Evolutionary conservation across 2,113 vertebrate species (phyloP).

Genomic region (Empidonax alnorum): DNA sequence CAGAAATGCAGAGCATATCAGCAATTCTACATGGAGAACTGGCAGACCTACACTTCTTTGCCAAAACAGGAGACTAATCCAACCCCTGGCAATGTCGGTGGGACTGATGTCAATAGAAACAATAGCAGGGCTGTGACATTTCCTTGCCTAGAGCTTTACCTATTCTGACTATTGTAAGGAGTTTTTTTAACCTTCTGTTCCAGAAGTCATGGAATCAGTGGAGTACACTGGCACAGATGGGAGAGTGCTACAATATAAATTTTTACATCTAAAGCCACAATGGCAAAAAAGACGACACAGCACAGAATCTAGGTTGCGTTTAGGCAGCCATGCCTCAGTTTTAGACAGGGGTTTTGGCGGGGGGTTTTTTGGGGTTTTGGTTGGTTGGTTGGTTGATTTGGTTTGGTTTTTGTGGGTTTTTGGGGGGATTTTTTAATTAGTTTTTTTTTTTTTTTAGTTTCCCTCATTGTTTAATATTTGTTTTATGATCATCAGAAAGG

Average conservation of each 20-base stretch:
- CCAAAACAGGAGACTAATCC: neutral
- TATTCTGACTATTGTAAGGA: neutral
- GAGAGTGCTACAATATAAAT: neutral
- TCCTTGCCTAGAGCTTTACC: neutral
- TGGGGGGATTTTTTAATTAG: neutral
- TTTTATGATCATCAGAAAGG: conserved; percentile 66
- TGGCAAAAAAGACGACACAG: neutral
- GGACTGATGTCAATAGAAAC: neutral
- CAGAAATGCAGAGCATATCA: neutral
- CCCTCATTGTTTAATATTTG: conserved; percentile 72
- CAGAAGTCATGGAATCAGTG: neutral
- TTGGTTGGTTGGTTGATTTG: no score
- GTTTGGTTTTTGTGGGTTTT: no score
- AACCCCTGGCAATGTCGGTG: neutral
- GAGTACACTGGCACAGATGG: neutral
- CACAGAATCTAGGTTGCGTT: neutral
- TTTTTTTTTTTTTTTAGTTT: neutral
- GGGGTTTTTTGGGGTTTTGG: no score
- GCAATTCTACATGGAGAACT: neutral
- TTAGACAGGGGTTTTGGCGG: neutral
- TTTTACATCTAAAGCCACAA: neutral
- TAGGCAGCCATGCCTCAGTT: conserved; percentile 21
- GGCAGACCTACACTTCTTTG: neutral
- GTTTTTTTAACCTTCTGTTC: neutral
- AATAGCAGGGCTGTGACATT: neutral